Base-by-base conservation (phyloP, 2,113 vertebrate species). In the Callochromis pleurospilus region DNA sequence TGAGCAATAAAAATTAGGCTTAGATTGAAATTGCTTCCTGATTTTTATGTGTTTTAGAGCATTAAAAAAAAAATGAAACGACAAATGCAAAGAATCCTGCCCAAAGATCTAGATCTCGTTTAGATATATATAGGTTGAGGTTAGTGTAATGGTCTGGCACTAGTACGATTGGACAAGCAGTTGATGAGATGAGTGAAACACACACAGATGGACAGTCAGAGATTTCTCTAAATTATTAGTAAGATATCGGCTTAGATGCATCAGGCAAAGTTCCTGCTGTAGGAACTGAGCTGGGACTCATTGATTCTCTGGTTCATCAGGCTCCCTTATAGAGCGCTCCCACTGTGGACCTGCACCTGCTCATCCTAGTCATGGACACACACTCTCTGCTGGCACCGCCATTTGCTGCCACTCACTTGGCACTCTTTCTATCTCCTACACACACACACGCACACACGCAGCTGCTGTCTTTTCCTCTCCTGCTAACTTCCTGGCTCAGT, bases 271-370 rank as follows among this genome's bases (percentile, higher is more conserved):
- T 31, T 86, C 40, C n/a, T 49, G 62, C 65, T 62, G 33, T 21
- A 81, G 14, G n/a, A 82, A 38, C 62, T 70, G n/a, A 70, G 33
- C 60, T 54, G 38, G 13, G 58, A 38, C 53, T 62, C 80, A 73
- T 38, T 55, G 70, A 83, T 77, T 88, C 49, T 68, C 82, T 91
- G 86, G 87, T 81, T 85, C 21, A 89, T 91, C 80, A 88, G 90
- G 51, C 80, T 82, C 53, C 68, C 87, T 83, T 80, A 88, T 88
- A 83, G 85, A 88, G 83, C 7, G 6, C 80, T 90, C 96, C 90
- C 85, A 85, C 93, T 91, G 96, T 89, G 95, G 88, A 85, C 73
- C 91, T 92, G 93, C 95, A 95, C 95, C 95, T 95, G 95, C 93
- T 94, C 88, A 81, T 83, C 86, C 65, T 19, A 80, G 79, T 89